Conservation (phyloP, 35 echinoderm and acorn worm genomes). For the Patiria miniata region DNA sequence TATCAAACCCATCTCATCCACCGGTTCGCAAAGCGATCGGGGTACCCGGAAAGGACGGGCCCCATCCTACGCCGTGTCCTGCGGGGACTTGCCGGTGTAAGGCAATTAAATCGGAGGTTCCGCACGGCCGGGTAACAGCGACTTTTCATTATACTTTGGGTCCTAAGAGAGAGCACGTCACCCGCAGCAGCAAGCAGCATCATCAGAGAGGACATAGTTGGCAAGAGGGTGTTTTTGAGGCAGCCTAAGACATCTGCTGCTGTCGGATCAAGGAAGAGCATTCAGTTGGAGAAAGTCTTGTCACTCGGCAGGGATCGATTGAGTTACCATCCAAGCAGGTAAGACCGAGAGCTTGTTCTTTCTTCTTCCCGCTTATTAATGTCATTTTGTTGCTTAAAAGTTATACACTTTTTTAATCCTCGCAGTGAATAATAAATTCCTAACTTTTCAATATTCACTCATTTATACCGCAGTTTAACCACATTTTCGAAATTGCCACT, state of each 20-base stretch:
- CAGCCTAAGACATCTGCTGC: slow-evolving; percentile 5
- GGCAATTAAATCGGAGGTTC: slow-evolving; percentile 30
- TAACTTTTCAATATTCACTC: too few species aligned
- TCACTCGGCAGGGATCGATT: too few species aligned
- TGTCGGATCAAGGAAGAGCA: not conserved
- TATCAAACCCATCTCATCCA: not conserved
- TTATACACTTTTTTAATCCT: too few species aligned
- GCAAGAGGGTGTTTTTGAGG: not conserved
- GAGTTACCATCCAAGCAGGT: too few species aligned
- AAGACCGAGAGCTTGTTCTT: too few species aligned
- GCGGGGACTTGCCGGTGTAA: not conserved
- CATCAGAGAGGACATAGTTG: not conserved
- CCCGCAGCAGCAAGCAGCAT: slow-evolving; percentile 4
- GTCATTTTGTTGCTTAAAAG: too few species aligned
- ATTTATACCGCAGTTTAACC: too few species aligned
- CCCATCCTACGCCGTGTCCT: not conserved
- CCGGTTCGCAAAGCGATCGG: not conserved
- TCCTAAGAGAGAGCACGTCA: slow-evolving; percentile 15
- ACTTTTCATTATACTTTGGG: slow-evolving; percentile 17
- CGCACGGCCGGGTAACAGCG: slow-evolving; percentile 25
- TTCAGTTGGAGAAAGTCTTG: not conserved
- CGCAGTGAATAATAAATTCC: too few species aligned
- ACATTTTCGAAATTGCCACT: too few species aligned
- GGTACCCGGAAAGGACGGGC: not conserved
- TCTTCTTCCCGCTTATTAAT: too few species aligned